phyloP scores from a whole-genome alignment of 2,888 invertebrate genomes.

The Labia minor region DNA sequence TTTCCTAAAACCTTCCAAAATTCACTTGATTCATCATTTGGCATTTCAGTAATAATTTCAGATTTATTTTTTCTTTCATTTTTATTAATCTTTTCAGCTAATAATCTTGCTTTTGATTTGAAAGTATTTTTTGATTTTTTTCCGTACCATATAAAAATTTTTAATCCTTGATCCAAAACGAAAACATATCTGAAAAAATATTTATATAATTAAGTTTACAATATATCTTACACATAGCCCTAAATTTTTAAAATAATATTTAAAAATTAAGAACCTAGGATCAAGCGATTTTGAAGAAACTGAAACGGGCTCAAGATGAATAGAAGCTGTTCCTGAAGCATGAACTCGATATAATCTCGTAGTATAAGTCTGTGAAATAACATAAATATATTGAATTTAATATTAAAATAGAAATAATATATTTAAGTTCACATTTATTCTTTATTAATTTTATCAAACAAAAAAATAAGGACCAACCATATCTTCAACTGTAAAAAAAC shows the following conservation, averaged over 20 bases:
- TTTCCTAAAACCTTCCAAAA: constrained; percentile 71
- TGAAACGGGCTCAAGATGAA: constrained; percentile 81
- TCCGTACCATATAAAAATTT: constrained; percentile 87
- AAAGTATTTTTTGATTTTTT: constrained; percentile 76
- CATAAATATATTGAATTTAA: constrained; percentile 20
- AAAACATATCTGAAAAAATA: constrained; percentile 60
- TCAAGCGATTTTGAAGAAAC: constrained; percentile 65
- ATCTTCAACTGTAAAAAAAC: constrained; percentile 94
- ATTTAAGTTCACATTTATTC: too few species aligned
- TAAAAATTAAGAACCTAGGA: too few species aligned
- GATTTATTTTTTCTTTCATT: constrained; percentile 93
- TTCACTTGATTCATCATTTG: constrained; percentile 69
- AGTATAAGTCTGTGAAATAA: constrained; percentile 58
- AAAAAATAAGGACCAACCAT: too few species aligned
- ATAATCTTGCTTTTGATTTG: constrained; percentile 70
- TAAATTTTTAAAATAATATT: too few species aligned
- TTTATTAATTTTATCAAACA: too few species aligned
- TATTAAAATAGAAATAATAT: constrained; percentile 18
- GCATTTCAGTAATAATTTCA: constrained; percentile 72
- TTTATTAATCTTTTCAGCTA: constrained; percentile 98
- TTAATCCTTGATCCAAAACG: constrained; percentile 73
- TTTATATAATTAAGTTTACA: not conserved
- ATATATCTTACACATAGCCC: not conserved
- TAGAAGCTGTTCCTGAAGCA: constrained; percentile 64
- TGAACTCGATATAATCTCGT: constrained; percentile 81